Evolutionary conservation across 2,888 invertebrate genomes (phyloP), one percentile per base, ranked within the genome.

Genomic region (Chalcis sispes): DNA sequence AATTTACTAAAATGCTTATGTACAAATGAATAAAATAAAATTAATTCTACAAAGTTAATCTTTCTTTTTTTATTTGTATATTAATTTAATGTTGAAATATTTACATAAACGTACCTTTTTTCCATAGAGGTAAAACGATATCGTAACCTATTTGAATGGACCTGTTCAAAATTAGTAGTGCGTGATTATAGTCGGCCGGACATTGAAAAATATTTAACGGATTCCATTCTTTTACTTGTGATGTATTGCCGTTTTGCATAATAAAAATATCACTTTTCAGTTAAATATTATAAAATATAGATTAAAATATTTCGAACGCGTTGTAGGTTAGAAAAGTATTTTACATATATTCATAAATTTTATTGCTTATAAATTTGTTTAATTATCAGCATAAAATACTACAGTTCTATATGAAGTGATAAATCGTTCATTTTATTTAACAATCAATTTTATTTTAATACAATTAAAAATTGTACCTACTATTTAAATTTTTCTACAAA

Each of bases 111-210:
- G 23, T 75, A 94, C 95, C 94, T 89, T 91, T 91, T 82, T 93
- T 91, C 95, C 95, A 95, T 74, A 95, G 87, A 40, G 88, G 88
- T 76, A 90, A 85, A 0, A 94, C 84, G 81, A 91, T 89, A 52
- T 89, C 85, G 15, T 87, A 82, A 13, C 89, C 90, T 79, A 92
- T 90, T 52, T 86, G 82, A 27, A 95, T 90, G 48, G 92, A 91
- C 29, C 92, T 90, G 83, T 95, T 95, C 46, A 95, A 88, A 75
- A 95, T 89, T 32, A 95, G 76, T 58, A 95, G 89, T 2, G 92
- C 93, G 89, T 93, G 93, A 23, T 90, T 91, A 4, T 81, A 66
- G 27, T 77, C 59, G 1, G 48, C 1, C 7, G 79, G 69, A 27
- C 66, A 70, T 18, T 61, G 7, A 66, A 87, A 84, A 52, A 85